phyloP scores from a whole-genome alignment of 2,888 invertebrate species.

The Cryptosula pallasiana region DNA sequence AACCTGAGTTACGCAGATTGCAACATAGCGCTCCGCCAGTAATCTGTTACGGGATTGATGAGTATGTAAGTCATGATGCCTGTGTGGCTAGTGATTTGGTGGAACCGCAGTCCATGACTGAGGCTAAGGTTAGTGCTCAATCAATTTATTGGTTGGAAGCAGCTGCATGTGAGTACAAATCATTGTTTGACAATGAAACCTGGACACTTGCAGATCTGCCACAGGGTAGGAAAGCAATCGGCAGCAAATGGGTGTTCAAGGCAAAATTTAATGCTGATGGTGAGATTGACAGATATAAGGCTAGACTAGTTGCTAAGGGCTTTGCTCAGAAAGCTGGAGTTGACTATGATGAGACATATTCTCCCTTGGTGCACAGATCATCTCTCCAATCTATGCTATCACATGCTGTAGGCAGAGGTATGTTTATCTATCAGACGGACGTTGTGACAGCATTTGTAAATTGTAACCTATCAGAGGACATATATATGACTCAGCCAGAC shows the following conservation, averaged over 20 bases:
- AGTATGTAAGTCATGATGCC: conserved; percentile 18
- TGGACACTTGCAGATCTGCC: no score
- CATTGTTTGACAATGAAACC: no score
- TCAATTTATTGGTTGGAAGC: not conserved
- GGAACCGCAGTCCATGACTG: not conserved
- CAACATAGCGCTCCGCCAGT: conserved; percentile 13
- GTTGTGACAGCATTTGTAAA: conserved; percentile 32
- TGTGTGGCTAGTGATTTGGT: not conserved
- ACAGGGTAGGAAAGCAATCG: no score
- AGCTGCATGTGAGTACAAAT: no score
- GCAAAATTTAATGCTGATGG: conserved; percentile 30
- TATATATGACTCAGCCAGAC: conserved; percentile 32
- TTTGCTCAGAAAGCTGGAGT: conserved; percentile 31
- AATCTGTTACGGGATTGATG: conserved; percentile 15
- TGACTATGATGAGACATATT: conserved; percentile 33
- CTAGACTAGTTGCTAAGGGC: conserved; percentile 33
- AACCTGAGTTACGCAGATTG: not conserved
- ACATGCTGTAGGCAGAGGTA: conserved; percentile 27
- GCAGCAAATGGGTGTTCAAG: conserved; percentile 33
- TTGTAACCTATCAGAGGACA: conserved; percentile 30
- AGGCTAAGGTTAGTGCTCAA: not conserved
- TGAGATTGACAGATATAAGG: conserved; percentile 31
- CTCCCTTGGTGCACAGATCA: conserved; percentile 31
- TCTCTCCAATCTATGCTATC: conserved; percentile 30
- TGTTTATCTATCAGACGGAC: conserved; percentile 31